Conservation (phyloP, 2,113 vertebrate species). For the Pristiophorus japonicus region DNA sequence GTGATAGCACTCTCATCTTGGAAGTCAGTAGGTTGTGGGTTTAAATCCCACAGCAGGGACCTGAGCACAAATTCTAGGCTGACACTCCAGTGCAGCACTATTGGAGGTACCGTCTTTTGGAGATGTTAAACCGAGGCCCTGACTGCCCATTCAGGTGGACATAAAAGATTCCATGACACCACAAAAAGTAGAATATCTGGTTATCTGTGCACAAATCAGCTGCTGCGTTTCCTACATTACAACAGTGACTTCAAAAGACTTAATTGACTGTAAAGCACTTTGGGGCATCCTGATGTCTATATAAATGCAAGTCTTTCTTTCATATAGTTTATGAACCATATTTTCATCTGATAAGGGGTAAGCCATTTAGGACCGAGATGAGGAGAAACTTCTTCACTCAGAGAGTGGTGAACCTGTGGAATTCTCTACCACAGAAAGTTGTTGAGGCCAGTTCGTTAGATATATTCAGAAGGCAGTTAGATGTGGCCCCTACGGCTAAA, state of each 20-base stretch:
- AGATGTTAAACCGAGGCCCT: background rate
- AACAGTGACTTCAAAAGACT: background rate
- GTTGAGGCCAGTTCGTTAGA: no score
- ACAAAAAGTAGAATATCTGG: no score
- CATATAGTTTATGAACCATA: background rate
- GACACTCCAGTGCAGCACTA: background rate
- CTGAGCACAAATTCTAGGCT: background rate
- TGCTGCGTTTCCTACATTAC: background rate
- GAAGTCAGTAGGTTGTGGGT: background rate
- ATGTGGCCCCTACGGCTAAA: no score
- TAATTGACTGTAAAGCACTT: background rate
- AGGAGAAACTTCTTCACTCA: no score
- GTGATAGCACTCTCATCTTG: no score
- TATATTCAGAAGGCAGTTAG: no score
- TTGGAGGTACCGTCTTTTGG: background rate
- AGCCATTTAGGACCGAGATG: no score
- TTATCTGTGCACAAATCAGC: background rate
- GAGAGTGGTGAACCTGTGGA: no score
- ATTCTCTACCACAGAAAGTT: no score
- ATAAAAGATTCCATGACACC: no score
- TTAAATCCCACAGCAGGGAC: background rate
- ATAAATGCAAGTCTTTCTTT: background rate
- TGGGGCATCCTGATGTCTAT: background rate
- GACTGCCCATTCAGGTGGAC: background rate
- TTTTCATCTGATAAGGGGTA: background rate